These are phyloP conservation scores for Tineola bisselliella DNA, from an alignment of 2,888 invertebrate species.

Conservation along the genomic window DNA sequence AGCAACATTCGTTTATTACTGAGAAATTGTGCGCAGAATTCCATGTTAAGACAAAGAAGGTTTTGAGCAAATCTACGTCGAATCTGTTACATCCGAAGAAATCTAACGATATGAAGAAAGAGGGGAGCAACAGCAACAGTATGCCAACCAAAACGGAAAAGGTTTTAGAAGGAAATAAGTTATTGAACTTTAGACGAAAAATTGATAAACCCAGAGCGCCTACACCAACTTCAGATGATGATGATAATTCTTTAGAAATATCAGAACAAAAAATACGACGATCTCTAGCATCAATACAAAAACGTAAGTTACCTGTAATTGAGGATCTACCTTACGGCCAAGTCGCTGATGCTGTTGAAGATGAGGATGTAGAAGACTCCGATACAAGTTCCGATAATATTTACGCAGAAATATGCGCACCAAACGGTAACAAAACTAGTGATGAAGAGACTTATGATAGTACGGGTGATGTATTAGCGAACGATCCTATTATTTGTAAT, in stretches of 20 bases:
- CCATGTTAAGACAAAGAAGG: slow-evolving; percentile 75
- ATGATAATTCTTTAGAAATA: slow-evolving; percentile 49
- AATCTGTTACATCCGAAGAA: slow-evolving; percentile 71
- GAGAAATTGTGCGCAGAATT: slow-evolving; percentile 76
- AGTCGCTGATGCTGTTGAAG: slow-evolving; percentile 72
- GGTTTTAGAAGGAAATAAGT: slow-evolving; percentile 42
- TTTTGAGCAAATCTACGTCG: slow-evolving; percentile 71
- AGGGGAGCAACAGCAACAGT: slow-evolving; percentile 57
- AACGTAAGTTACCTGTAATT: slow-evolving; percentile 62
- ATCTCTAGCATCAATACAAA: slow-evolving; percentile 64
- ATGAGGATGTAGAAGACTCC: slow-evolving; percentile 50
- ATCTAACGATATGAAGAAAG: slow-evolving; percentile 53
- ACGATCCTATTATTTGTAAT: slow-evolving; percentile 59
- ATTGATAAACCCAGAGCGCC: slow-evolving; percentile 60
- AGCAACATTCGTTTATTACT: slow-evolving; percentile 73
- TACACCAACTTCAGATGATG: slow-evolving; percentile 56
- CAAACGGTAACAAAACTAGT: slow-evolving; percentile 40
- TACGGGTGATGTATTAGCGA: slow-evolving; percentile 52
- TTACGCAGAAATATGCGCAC: slow-evolving; percentile 74
- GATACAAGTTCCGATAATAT: slow-evolving; percentile 70
- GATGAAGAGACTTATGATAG: slow-evolving; percentile 56
- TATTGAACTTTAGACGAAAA: slow-evolving; percentile 56
- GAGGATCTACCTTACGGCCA: slow-evolving; percentile 77
- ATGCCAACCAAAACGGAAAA: slow-evolving; percentile 62
- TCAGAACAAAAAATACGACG: slow-evolving; percentile 62